Percentiles rank a stretch among this genome's conserved stretches.
These are phyloP conservation scores for Spodoptera picta DNA, from an alignment of 2,888 invertebrate genomes.

Conservation along the genomic window DNA sequence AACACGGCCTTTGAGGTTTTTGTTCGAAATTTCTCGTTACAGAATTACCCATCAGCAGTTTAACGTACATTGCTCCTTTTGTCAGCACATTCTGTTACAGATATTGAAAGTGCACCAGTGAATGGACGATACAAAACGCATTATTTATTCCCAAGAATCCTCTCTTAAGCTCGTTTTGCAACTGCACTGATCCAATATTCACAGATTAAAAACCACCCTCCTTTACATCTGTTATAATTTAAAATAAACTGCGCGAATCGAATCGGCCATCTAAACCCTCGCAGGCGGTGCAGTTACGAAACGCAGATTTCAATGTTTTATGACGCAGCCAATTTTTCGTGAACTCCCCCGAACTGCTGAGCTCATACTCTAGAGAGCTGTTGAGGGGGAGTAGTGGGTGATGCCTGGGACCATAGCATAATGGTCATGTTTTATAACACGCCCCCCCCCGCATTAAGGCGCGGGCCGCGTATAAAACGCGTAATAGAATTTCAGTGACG, in stretches of 20 bases:
- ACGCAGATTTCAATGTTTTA: slow-evolving; percentile 82
- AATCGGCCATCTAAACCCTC: slow-evolving; percentile 77
- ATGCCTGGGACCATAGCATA: slow-evolving; percentile 75
- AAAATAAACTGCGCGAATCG: slow-evolving; percentile 86
- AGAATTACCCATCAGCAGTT: slow-evolving; percentile 10
- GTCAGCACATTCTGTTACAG: too few species aligned
- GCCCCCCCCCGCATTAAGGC: slow-evolving; percentile 80
- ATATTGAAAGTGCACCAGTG: too few species aligned
- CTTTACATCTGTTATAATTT: slow-evolving; percentile 78
- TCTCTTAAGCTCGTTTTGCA: slow-evolving; percentile 30
- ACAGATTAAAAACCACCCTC: slow-evolving; percentile 74
- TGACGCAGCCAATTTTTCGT: slow-evolving; percentile 67
- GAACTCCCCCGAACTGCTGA: slow-evolving; percentile 59
- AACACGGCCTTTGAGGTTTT: slow-evolving; percentile 25
- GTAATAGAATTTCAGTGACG: slow-evolving; percentile 87
- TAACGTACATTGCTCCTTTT: slow-evolving; percentile 1
- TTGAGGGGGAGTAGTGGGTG: slow-evolving; percentile 65
- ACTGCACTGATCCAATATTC: slow-evolving; percentile 53
- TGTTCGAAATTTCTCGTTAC: slow-evolving; percentile 13
- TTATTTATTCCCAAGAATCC: slow-evolving; percentile 1
- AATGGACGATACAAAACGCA: too few species aligned
- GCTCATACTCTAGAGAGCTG: slow-evolving; percentile 58
- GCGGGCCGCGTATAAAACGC: slow-evolving; percentile 84
- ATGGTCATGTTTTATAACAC: slow-evolving; percentile 81
- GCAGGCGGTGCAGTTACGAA: slow-evolving; percentile 60